Evolutionary conservation across 2,113 vertebrate species (phyloP).

Genomic region (Chloropsis cyanopogon): DNA sequence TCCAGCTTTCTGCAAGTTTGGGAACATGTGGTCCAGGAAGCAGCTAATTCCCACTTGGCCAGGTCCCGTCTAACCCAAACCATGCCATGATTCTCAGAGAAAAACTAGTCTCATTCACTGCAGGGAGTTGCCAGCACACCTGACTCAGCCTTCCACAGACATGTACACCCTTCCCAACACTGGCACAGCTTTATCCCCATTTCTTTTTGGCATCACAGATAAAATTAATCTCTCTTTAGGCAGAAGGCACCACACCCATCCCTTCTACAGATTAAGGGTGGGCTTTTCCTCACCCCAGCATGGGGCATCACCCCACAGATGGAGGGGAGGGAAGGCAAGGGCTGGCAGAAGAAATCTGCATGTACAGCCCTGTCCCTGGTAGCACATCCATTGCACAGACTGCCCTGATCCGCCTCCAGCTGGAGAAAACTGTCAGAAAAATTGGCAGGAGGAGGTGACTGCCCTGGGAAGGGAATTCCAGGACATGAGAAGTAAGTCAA

Average conservation of each 20-base stretch:
- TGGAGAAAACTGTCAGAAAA: neutral
- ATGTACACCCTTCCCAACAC: neutral
- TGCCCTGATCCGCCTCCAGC: neutral
- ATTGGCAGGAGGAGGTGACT: neutral
- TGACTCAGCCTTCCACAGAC: neutral
- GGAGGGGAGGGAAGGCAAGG: neutral
- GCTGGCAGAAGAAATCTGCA: neutral
- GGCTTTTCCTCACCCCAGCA: neutral
- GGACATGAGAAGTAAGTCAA: neutral
- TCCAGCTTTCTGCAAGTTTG: neutral
- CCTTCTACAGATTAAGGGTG: neutral
- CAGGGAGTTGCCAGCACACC: neutral
- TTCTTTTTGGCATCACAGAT: neutral
- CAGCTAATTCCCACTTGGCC: neutral
- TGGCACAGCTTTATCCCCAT: neutral
- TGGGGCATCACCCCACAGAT: accelerated
- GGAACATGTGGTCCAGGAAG: neutral
- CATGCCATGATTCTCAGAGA: neutral
- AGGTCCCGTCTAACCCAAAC: neutral
- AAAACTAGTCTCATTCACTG: neutral
- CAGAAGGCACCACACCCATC: neutral
- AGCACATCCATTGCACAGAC: neutral
- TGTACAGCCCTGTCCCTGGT: neutral
- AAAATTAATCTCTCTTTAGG: neutral
- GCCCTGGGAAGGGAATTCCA: neutral